Percentiles rank a stretch among this genome's conserved stretches.
phyloP scores from a whole-genome alignment of 30 jellyfish, hydroid and myxozoan genomes.

The Hydractinia symbiolongicarpus region DNA sequence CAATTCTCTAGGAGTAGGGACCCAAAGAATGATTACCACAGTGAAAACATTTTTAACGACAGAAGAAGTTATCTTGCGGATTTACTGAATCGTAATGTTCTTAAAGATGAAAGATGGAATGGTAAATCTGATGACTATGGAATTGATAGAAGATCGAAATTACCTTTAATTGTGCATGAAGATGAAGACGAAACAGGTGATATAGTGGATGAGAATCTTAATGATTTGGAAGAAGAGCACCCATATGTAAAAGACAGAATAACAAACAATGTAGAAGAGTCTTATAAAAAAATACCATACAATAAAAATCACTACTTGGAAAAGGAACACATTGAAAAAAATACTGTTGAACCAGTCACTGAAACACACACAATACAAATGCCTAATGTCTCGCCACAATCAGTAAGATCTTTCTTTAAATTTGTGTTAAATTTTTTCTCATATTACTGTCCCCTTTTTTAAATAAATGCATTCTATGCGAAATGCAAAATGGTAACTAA shows the following conservation, averaged over 20 bases:
- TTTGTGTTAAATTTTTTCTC: background rate
- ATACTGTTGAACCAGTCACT: conserved; percentile 11
- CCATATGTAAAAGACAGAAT: background rate
- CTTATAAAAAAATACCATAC: background rate
- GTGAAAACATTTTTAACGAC: background rate
- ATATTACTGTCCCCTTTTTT: too few relatives aligned
- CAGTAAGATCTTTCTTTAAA: conserved; percentile 26
- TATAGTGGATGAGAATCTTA: conserved; percentile 7
- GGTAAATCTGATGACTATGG: conserved; percentile 3
- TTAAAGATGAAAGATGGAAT: conserved; percentile 1
- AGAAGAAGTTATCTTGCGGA: background rate
- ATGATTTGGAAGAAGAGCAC: conserved; percentile 10
- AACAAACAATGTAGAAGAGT: background rate
- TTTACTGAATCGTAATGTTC: background rate
- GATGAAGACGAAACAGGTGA: background rate
- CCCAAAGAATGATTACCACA: background rate
- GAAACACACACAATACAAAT: conserved; percentile 39
- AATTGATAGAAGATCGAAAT: background rate
- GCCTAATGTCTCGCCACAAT: conserved; percentile 93
- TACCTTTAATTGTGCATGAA: conserved; percentile 14
- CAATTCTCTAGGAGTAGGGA: too few relatives aligned
- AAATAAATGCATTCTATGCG: too few relatives aligned
- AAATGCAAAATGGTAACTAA: too few relatives aligned
- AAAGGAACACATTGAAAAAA: background rate
- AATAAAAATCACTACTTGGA: background rate